A percentile compares a stretch with the other conserved stretches of the same genome.
Evolutionary conservation across 2,113 vertebrate species (phyloP).

Genomic region (Rutilus rutilus): DNA sequence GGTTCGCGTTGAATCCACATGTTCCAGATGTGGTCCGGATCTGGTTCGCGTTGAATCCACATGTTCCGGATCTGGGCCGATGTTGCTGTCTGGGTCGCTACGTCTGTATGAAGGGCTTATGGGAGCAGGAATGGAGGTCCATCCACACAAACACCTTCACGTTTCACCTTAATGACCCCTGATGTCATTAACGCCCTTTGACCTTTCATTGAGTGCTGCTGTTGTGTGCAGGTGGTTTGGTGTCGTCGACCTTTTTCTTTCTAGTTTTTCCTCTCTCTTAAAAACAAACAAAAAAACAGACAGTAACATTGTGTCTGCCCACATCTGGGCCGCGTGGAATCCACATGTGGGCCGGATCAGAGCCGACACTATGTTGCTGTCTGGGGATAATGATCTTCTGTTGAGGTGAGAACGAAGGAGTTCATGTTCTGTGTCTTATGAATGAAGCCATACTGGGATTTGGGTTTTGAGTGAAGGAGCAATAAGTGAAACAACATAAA

Average conservation of each 20-base stretch:
- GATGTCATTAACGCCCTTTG: constrained; percentile 41
- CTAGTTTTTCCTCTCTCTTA: constrained; percentile 56
- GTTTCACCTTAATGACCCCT: not conserved
- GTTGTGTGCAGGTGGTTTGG: constrained; percentile 73
- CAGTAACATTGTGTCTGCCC: no score
- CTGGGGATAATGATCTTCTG: not conserved
- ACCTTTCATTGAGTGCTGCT: constrained; percentile 62
- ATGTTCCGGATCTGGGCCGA: no score
- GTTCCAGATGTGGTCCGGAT: no score
- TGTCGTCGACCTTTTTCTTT: constrained; percentile 63
- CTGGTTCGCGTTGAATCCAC: no score
- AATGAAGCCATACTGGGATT: constrained; percentile 34
- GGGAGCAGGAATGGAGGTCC: not conserved
- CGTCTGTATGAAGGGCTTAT: not conserved
- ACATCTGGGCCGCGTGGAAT: no score
- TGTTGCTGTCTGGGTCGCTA: no score
- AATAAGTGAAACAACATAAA: not conserved
- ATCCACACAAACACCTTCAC: not conserved
- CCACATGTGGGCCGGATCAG: no score
- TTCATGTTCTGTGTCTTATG: constrained; percentile 12
- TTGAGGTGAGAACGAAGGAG: not conserved
- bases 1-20: no score
- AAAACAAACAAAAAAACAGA: no score
- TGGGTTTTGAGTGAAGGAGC: not conserved
- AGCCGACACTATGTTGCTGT: no score